phyloP scores from a whole-genome alignment of 2,113 vertebrate species.

The Etheostoma cragini region DNA sequence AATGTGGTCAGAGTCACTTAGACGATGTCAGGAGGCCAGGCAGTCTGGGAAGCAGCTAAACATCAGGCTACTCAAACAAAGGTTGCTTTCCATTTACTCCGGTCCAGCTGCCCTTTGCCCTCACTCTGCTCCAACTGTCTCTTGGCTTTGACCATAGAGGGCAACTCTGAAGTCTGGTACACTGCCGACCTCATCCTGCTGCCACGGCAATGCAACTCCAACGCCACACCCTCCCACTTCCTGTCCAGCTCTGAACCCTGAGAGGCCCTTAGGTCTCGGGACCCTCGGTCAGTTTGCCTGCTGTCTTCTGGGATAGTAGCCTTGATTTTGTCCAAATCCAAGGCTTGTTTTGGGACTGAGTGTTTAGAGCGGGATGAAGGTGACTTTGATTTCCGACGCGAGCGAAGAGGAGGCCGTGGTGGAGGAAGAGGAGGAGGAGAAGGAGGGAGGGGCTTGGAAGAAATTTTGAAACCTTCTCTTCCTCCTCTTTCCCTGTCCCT shows the following conservation, averaged over 20 bases:
- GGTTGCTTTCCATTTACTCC: slow-evolving; percentile 88
- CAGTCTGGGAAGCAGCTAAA: slow-evolving; percentile 1
- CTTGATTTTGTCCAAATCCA: slow-evolving; percentile 87
- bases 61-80: slow-evolving; percentile 87
- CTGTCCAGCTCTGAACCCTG: slow-evolving; percentile 78
- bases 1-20: slow-evolving; percentile 6
- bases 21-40: not conserved
- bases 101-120: slow-evolving; percentile 59
- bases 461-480: slow-evolving; percentile 57
- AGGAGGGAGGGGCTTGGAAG: slow-evolving; percentile 49
- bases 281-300: slow-evolving; percentile 27
- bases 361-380: slow-evolving; percentile 60
- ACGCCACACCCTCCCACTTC: slow-evolving; percentile 85
- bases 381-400: slow-evolving; percentile 74
- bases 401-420: slow-evolving; percentile 60
- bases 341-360: slow-evolving; percentile 77
- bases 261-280: slow-evolving; percentile 21
- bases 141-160: slow-evolving; percentile 79
- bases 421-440: slow-evolving; percentile 58
- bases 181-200: slow-evolving; percentile 85
- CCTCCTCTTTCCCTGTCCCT: slow-evolving; percentile 63
- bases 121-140: slow-evolving; percentile 71
- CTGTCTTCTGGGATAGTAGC: not conserved
- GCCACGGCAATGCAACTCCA: slow-evolving; percentile 83
- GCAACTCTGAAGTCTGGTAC: slow-evolving; percentile 84